A percentile compares a stretch with the other conserved stretches of the same genome.
phyloP scores from a whole-genome alignment of 2,888 invertebrate species.

The Agrotis exclamationis region DNA sequence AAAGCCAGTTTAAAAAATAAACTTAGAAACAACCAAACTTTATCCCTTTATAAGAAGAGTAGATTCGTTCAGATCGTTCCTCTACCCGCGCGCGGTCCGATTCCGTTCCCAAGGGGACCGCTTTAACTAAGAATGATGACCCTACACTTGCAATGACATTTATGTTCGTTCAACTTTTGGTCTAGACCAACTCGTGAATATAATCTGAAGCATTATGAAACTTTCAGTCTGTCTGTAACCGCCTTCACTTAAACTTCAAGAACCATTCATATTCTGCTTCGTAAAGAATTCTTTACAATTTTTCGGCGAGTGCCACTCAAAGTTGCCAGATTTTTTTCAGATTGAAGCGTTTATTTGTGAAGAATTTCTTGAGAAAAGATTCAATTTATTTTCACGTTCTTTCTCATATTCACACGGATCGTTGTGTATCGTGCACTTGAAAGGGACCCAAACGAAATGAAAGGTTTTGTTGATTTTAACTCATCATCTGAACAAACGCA shows the following conservation, averaged over 20 bases:
- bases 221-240: constrained; percentile 19
- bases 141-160: constrained; percentile 38
- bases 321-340: constrained; percentile 8
- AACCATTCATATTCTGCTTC: constrained; percentile 25
- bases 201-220: constrained; percentile 40
- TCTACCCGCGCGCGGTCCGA: constrained; percentile 9
- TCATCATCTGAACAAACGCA: neutral
- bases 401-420: constrained; percentile 9
- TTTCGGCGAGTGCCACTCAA: constrained; percentile 23
- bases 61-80: constrained; percentile 16
- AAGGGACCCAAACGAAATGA: constrained; percentile 7
- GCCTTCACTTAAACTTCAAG: constrained; percentile 28
- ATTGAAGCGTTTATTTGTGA: constrained; percentile 4
- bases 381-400: constrained; percentile 2
- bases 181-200: constrained; percentile 41
- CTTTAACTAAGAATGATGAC: constrained; percentile 53
- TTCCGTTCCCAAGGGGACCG: constrained; percentile 30
- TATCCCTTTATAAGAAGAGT: neutral
- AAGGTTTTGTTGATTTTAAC: constrained; percentile 10
- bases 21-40: neutral
- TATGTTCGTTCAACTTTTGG: constrained; percentile 46
- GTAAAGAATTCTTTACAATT: constrained; percentile 6
- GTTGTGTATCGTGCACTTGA: constrained; percentile 32
- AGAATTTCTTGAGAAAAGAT: constrained; percentile 17
- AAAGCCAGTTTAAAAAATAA: no score